These are phyloP conservation scores for Ormyrus nitidulus DNA, from an alignment of 2,888 invertebrate genomes.

Conservation along the genomic window DNA sequence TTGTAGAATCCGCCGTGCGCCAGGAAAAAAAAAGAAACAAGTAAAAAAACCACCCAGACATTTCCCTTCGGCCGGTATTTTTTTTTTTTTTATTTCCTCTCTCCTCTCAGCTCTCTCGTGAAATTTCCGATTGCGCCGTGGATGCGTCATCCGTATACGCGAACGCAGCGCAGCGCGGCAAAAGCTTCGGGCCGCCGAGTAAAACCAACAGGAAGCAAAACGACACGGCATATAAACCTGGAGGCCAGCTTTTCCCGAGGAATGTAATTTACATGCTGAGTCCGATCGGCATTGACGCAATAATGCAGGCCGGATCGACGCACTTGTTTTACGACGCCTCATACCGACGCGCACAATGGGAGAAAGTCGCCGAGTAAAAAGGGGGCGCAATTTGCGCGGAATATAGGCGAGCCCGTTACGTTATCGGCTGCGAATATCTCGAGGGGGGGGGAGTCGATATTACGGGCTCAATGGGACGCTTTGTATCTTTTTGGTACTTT, in stretches of 20 bases:
- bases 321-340: conserved; percentile 54
- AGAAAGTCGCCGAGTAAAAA: conserved; percentile 27
- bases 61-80: background rate
- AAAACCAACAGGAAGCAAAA: conserved; percentile 45
- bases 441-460: background rate
- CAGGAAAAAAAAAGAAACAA: no score
- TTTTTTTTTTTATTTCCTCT: conserved; percentile 25
- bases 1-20: background rate
- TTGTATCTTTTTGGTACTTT: conserved; percentile 27
- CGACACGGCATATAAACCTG: conserved; percentile 42
- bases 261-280: conserved; percentile 46
- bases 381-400: conserved; percentile 14
- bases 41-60: conserved; percentile 29
- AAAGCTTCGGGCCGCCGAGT: conserved; percentile 38
- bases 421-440: conserved; percentile 8
- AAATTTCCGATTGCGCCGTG: conserved; percentile 43
- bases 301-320: conserved; percentile 54
- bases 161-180: background rate
- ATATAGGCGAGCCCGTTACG: background rate
- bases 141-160: background rate
- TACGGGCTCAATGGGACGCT: background rate
- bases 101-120: conserved; percentile 20
- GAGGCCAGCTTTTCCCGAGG: background rate
- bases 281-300: conserved; percentile 32
- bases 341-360: background rate